These are phyloP conservation scores for Cheilosia vernalis DNA, from an alignment of 2,888 invertebrate species.

Conservation along the genomic window DNA sequence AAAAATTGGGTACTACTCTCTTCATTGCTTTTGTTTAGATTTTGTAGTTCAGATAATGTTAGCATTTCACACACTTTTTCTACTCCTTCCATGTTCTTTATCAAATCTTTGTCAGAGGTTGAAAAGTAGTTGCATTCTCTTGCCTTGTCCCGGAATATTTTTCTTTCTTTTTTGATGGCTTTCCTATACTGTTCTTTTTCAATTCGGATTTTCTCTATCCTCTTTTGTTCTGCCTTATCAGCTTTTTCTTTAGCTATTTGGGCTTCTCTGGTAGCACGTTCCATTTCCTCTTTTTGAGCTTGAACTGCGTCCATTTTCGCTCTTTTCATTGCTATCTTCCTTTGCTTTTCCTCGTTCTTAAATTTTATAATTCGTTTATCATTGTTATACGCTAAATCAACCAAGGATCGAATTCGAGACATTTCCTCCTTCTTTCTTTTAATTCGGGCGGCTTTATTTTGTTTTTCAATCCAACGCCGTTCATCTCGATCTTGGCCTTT, in stretches of 20 bases:
- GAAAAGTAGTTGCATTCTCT: conserved; percentile 93
- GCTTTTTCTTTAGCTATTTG: conserved; percentile 90
- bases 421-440: conserved; percentile 99
- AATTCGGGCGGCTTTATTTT: conserved; percentile 96
- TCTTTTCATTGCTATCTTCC: conserved; percentile 93
- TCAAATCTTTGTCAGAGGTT: conserved; percentile 87
- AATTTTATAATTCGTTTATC: conserved; percentile 97
- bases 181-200: conserved; percentile 94
- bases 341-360: conserved; percentile 96
- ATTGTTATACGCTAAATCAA: conserved; percentile 96
- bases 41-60: conserved; percentile 88
- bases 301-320: conserved; percentile 93
- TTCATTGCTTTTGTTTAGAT: conserved; percentile 89
- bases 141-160: conserved; percentile 90
- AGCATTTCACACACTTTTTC: conserved; percentile 95
- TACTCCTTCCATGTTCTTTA: conserved; percentile 94
- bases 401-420: conserved; percentile 93
- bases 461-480: conserved; percentile 98
- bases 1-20: conserved; percentile 87
- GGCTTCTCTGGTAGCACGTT: conserved; percentile 89
- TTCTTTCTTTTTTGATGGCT: conserved; percentile 93
- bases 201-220: conserved; percentile 91
- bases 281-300: conserved; percentile 93
- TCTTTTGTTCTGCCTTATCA: conserved; percentile 92
- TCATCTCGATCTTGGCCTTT: conserved; percentile 98